These are phyloP conservation scores for Tethea ocularis DNA, from an alignment of 2,888 invertebrate species.

Conservation along the genomic window DNA sequence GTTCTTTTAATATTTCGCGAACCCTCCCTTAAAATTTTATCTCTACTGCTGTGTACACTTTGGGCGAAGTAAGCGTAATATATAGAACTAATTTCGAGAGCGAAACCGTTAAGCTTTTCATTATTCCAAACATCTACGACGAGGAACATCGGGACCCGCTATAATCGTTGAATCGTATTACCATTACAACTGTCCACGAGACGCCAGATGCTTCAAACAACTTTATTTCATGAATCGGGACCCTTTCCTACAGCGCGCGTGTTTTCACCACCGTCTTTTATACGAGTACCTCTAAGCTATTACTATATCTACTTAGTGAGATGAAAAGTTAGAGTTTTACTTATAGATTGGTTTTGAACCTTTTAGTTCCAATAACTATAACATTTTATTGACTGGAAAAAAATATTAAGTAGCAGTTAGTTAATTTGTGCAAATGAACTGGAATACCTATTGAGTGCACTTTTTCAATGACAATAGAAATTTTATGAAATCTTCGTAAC, in stretches of 20 bases:
- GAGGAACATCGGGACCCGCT: conserved; percentile 58
- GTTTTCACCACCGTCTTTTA: conserved; percentile 35
- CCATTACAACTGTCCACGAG: conserved; percentile 78
- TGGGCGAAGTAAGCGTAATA: conserved; percentile 29
- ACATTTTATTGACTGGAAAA: background rate
- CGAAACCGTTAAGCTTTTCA: conserved; percentile 72
- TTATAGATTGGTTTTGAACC: background rate
- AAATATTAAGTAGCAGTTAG: too few species aligned
- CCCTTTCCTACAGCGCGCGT: conserved; percentile 43
- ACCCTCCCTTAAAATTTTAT: conserved; percentile 6
- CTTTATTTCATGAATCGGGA: conserved; percentile 68
- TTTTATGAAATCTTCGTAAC: too few species aligned
- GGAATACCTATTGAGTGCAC: too few species aligned
- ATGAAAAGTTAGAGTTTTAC: background rate
- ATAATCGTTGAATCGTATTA: conserved; percentile 82
- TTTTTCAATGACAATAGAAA: too few species aligned
- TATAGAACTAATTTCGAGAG: conserved; percentile 72
- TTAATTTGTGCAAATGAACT: too few species aligned
- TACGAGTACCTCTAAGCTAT: conserved; percentile 11
- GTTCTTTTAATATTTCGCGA: conserved; percentile 5
- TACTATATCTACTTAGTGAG: conserved; percentile 2
- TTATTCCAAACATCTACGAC: conserved; percentile 70
- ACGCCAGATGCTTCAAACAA: conserved; percentile 77
- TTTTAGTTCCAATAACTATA: too few species aligned
- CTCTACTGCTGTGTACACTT: conserved; percentile 5